phyloP scores from a whole-genome alignment of 2,113 vertebrate species.

The Acrocephalus kingi region DNA sequence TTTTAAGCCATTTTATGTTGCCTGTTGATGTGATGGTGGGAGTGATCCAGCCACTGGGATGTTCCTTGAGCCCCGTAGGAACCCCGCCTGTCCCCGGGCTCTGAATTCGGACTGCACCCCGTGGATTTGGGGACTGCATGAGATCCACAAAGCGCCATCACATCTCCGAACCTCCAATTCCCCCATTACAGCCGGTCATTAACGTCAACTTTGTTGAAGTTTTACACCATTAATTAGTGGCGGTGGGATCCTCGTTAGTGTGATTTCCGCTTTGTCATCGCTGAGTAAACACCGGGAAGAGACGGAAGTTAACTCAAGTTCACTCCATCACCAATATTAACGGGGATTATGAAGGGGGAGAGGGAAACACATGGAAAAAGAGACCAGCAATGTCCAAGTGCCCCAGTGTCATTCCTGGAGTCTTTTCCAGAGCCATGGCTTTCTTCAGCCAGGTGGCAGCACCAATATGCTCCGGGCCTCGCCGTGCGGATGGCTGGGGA shows the following conservation, averaged over 20 bases:
- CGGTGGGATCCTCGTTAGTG: neutral
- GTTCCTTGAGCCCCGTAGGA: neutral
- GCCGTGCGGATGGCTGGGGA: neutral
- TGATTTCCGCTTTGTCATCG: neutral
- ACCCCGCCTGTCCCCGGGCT: neutral
- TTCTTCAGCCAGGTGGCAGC: neutral
- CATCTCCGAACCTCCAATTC: neutral
- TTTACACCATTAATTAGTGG: neutral
- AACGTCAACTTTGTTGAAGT: neutral
- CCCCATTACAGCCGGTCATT: neutral
- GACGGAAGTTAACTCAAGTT: fast-evolving
- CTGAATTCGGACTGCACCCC: neutral
- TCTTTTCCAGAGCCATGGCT: neutral
- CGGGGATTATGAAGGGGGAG: fast-evolving
- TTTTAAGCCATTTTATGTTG: fast-evolving
- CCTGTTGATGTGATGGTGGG: neutral
- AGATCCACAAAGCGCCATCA: neutral
- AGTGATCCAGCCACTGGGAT: neutral
- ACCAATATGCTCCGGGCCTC: neutral
- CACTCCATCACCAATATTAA: neutral
- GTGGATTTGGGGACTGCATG: neutral
- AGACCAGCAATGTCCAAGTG: neutral
- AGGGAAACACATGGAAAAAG: neutral
- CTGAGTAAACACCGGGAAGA: neutral
- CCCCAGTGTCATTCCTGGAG: fast-evolving